Evolutionary conservation across 2,113 vertebrate genomes (phyloP).

Genomic region (Siniperca knerii): DNA sequence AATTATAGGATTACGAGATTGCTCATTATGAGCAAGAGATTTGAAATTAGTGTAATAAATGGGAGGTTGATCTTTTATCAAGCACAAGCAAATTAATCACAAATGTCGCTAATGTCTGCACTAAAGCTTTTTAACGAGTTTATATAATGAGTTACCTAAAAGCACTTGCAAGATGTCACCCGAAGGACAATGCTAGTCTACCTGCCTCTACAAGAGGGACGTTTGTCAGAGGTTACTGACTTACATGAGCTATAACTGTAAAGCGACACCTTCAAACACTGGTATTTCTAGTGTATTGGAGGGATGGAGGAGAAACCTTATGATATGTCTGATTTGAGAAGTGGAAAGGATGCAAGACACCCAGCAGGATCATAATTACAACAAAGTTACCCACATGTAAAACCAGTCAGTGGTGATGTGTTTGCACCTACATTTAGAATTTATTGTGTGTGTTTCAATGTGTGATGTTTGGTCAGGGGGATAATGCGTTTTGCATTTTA

Average conservation of each 20-base stretch:
- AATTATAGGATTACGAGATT: conserved; percentile 49
- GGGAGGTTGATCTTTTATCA: conserved; percentile 30
- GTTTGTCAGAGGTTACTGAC: conserved; percentile 37
- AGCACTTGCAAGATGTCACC: conserved; percentile 24
- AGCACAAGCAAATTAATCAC: conserved; percentile 16
- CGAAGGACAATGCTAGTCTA: conserved; percentile 60
- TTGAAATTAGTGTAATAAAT: conserved; percentile 35
- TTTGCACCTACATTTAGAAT: conserved; percentile 8
- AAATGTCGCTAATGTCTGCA: conserved; percentile 1
- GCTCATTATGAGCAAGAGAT: conserved; percentile 41
- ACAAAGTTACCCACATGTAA: conserved; percentile 2
- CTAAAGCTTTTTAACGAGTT: conserved; percentile 9
- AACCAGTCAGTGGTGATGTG: conserved; percentile 11
- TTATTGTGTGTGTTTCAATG: conserved; percentile 30
- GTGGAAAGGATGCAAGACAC: conserved; percentile 10
- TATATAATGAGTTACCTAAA: conserved; percentile 15
- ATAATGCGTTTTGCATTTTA: conserved; percentile 43
- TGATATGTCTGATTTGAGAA: conserved; percentile 17
- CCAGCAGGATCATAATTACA: background rate
- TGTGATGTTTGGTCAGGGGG: conserved; percentile 44
- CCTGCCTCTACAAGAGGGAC: conserved; percentile 81
- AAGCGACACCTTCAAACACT: conserved; percentile 28
- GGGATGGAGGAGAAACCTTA: background rate
- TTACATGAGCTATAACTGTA: background rate
- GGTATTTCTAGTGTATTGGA: background rate